Conservation (phyloP, 2,113 vertebrate species). For the Poeciliopsis prolifica region DNA sequence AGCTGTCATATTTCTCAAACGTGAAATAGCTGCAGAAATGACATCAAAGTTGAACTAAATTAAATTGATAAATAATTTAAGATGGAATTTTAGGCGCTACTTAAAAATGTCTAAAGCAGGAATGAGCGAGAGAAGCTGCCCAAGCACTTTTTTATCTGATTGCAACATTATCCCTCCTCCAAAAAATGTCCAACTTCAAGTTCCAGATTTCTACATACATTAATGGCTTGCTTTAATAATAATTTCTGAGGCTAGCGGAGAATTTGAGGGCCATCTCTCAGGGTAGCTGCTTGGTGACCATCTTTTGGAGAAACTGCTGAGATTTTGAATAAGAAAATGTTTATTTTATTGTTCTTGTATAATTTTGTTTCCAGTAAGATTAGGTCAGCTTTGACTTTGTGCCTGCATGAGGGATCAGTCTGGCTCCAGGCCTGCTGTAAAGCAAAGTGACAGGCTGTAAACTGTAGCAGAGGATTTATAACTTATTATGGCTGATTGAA, state of each 20-base stretch:
- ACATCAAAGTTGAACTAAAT: neutral
- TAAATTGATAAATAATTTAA: neutral
- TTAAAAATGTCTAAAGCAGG: neutral
- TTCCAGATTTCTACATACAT: neutral
- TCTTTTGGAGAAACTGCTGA: neutral
- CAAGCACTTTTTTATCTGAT: neutral
- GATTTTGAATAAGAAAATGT: slow-evolving; percentile 17
- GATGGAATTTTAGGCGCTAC: neutral
- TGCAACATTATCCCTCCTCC: slow-evolving; percentile 17
- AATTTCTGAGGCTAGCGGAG: slow-evolving; percentile 10
- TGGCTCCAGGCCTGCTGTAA: slow-evolving; percentile 45
- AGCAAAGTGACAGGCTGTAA: slow-evolving; percentile 34
- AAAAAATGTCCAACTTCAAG: slow-evolving; percentile 28
- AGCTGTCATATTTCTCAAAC: neutral
- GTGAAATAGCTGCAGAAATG: too few species aligned
- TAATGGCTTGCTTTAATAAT: neutral
- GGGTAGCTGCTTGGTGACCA: slow-evolving; percentile 1
- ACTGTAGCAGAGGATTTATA: slow-evolving; percentile 30
- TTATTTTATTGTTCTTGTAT: slow-evolving; percentile 9
- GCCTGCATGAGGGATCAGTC: slow-evolving; percentile 27
- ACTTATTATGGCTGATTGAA: slow-evolving; percentile 45
- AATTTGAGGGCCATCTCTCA: slow-evolving; percentile 20
- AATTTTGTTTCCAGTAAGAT: slow-evolving; percentile 50
- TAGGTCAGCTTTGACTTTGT: slow-evolving; percentile 30
- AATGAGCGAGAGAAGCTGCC: neutral